A percentile compares a stretch with the other conserved stretches of the same genome.
Evolutionary conservation across 2,797 vertebrate genomes (phyloP).

Genomic region (Dermochelys coriacea): DNA sequence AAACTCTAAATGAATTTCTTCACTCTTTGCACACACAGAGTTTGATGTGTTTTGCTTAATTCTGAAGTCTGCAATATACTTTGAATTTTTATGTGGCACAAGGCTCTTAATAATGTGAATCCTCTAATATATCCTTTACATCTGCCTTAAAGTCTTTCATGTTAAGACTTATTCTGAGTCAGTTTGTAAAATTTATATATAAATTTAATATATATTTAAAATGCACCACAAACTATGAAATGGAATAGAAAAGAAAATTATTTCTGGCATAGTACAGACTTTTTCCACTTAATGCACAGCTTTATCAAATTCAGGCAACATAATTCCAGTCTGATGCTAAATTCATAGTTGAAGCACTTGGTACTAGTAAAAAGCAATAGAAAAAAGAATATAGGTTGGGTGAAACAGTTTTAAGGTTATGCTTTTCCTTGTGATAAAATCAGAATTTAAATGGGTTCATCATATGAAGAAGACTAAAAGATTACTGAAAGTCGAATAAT

Average conservation of each 20-base stretch:
- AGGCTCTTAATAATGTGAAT: not conserved
- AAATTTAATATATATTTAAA: not conserved
- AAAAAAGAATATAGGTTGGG: slow-evolving; percentile 28
- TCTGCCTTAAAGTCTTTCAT: not conserved
- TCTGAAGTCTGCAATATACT: not conserved
- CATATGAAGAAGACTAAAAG: slow-evolving; percentile 45
- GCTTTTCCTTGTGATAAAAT: slow-evolving; percentile 48
- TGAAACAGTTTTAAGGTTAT: slow-evolving; percentile 31
- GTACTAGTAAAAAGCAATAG: not conserved
- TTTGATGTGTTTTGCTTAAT: not conserved
- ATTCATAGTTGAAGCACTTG: not conserved
- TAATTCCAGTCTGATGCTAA: slow-evolving; percentile 50
- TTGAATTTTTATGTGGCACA: not conserved
- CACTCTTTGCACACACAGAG: fast-evolving
- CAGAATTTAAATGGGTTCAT: slow-evolving; percentile 30
- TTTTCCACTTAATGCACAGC: slow-evolving; percentile 17
- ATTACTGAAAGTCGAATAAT: slow-evolving; percentile 55
- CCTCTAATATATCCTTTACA: not conserved
- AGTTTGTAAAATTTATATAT: slow-evolving; percentile 22
- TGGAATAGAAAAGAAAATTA: slow-evolving; percentile 40
- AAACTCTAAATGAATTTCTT: fast-evolving
- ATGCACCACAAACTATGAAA: not conserved
- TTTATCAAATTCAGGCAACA: slow-evolving; percentile 32
- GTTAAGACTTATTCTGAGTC: slow-evolving; percentile 7
- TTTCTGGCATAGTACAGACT: not conserved